These are phyloP conservation scores for Pachydiplax longipennis DNA, from an alignment of 2,888 invertebrate species.

Conservation along the genomic window DNA sequence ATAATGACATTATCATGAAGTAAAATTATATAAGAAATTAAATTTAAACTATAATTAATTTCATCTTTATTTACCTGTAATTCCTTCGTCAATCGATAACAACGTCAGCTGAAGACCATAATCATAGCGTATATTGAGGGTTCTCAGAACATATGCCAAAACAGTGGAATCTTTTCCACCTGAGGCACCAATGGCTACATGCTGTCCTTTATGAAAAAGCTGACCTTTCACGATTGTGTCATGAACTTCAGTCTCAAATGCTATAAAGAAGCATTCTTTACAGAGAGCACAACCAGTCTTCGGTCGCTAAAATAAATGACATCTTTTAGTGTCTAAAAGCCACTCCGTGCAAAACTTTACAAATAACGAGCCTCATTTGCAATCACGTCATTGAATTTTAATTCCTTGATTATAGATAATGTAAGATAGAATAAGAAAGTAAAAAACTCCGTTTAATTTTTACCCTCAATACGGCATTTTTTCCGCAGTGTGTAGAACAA, in stretches of 20 bases:
- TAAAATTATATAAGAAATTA: neutral
- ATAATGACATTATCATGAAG: constrained; percentile 17
- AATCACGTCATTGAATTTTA: neutral
- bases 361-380: neutral
- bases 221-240: constrained; percentile 83
- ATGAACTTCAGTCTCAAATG: constrained; percentile 95
- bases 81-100: constrained; percentile 98
- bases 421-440: neutral
- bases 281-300: constrained; percentile 92
- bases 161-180: constrained; percentile 98
- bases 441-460: constrained; percentile 47
- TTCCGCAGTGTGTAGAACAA: constrained; percentile 77
- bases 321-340: constrained; percentile 45
- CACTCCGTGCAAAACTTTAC: neutral
- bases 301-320: constrained; percentile 69
- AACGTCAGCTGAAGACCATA: constrained; percentile 91
- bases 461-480: constrained; percentile 79
- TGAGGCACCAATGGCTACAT: constrained; percentile 92
- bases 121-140: constrained; percentile 86
- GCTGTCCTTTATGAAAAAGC: constrained; percentile 82
- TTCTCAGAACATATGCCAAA: constrained; percentile 89
- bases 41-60: neutral
- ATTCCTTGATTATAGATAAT: neutral
- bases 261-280: constrained; percentile 91
- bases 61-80: constrained; percentile 72